phyloP scores from a whole-genome alignment of 2,797 vertebrate genomes.

The Lycodopsis pacificus region DNA sequence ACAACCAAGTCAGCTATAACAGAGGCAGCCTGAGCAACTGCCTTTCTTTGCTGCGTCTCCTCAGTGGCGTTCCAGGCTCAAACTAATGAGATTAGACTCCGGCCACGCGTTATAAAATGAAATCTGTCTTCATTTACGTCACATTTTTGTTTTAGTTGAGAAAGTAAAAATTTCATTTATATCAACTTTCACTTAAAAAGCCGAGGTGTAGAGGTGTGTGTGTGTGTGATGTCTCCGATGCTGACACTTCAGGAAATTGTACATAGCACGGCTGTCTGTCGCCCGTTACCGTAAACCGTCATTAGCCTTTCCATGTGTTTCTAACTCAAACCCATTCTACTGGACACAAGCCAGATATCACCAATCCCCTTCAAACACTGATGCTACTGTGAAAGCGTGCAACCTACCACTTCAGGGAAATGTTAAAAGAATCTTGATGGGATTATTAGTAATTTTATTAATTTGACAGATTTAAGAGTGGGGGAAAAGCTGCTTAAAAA shows the following conservation, averaged over 20 bases:
- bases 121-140: slow-evolving; percentile 33
- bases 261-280: slow-evolving; percentile 61
- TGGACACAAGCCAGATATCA: slow-evolving; percentile 69
- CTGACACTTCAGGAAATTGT: slow-evolving; percentile 79
- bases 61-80: slow-evolving; percentile 20
- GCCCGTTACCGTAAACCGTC: slow-evolving; percentile 64
- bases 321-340: slow-evolving; percentile 79
- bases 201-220: slow-evolving; percentile 29
- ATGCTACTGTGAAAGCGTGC: slow-evolving; percentile 48
- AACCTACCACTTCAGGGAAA: slow-evolving; percentile 52
- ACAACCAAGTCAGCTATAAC: slow-evolving; percentile 10
- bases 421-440: slow-evolving; percentile 28
- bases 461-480: slow-evolving; percentile 35
- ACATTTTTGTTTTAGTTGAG: slow-evolving; percentile 17
- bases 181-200: slow-evolving; percentile 17
- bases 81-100: slow-evolving; percentile 40
- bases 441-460: slow-evolving; percentile 43
- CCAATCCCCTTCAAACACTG: slow-evolving; percentile 25
- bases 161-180: slow-evolving; percentile 25
- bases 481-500: slow-evolving; percentile 17
- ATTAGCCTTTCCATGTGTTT: slow-evolving; percentile 62
- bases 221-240: slow-evolving; percentile 55
- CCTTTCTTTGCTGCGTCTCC: slow-evolving; percentile 21
- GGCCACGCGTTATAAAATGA: slow-evolving; percentile 30
- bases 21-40: slow-evolving; percentile 9